phyloP scores from a whole-genome alignment of 2,797 vertebrate species.

The Antennarius maculatus region DNA sequence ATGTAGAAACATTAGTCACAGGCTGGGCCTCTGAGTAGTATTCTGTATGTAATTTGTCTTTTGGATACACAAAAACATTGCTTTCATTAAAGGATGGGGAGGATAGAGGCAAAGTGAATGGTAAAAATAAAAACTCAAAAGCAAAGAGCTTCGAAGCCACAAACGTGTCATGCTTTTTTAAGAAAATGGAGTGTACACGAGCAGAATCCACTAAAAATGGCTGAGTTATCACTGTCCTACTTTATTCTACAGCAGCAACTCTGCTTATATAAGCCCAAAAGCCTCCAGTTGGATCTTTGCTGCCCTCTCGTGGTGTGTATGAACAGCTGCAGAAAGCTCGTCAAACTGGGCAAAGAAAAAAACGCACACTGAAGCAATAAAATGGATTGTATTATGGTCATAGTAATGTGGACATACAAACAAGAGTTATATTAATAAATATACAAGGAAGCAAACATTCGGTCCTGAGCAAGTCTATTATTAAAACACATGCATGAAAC shows the following conservation, averaged over 20 bases:
- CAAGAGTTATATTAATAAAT: slow-evolving; percentile 18
- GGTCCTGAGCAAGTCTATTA: background rate
- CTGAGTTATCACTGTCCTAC: slow-evolving; percentile 74
- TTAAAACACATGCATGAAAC: slow-evolving; percentile 7
- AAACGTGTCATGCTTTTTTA: slow-evolving; percentile 42
- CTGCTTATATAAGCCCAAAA: slow-evolving; percentile 68
- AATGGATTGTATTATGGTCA: background rate
- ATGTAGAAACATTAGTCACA: background rate
- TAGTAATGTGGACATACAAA: background rate
- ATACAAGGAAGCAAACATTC: slow-evolving; percentile 8
- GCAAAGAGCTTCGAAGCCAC: slow-evolving; percentile 35
- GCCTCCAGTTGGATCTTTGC: slow-evolving; percentile 51
- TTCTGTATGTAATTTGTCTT: slow-evolving; percentile 1
- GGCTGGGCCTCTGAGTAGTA: slow-evolving; percentile 36
- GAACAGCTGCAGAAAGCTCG: slow-evolving; percentile 64
- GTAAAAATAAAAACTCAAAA: slow-evolving; percentile 19
- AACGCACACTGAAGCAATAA: slow-evolving; percentile 7
- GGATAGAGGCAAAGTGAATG: too few relatives aligned
- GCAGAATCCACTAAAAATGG: slow-evolving; percentile 65
- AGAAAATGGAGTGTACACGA: slow-evolving; percentile 61
- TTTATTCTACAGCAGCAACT: slow-evolving; percentile 65
- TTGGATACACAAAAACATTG: slow-evolving; percentile 8
- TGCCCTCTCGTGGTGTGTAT: slow-evolving; percentile 73
- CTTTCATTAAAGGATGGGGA: too few relatives aligned
- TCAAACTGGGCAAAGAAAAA: slow-evolving; percentile 71